phyloP scores from a whole-genome alignment of 2,888 invertebrate species.

The Minunthozetes semirufus region DNA sequence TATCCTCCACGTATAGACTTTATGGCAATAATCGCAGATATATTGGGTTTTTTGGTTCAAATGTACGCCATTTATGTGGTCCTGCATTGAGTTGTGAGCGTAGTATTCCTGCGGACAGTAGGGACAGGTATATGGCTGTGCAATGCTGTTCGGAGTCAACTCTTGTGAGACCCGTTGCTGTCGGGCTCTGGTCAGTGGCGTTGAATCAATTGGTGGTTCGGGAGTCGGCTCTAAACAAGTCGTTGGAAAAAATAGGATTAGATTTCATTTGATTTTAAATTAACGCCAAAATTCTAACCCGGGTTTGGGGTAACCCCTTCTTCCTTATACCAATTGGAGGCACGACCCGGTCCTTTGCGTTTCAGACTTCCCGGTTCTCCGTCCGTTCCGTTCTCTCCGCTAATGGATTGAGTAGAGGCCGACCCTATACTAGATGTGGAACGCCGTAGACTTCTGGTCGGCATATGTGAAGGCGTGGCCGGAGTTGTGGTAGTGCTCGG shows the following conservation, averaged over 20 bases:
- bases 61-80: constrained; percentile 10
- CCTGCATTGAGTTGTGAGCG: background rate
- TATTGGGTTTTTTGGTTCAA: background rate
- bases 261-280: no score
- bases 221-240: no score
- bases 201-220: no score
- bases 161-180: background rate
- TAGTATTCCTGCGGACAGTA: constrained; percentile 13
- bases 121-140: background rate
- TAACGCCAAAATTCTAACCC: no score
- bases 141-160: background rate
- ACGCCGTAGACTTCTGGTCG: background rate
- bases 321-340: background rate
- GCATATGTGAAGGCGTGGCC: background rate
- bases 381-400: background rate
- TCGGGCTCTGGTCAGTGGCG: background rate
- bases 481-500: background rate
- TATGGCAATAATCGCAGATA: background rate
- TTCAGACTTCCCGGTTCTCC: background rate
- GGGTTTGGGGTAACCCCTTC: no score
- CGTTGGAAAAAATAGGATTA: no score
- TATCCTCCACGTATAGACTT: background rate
- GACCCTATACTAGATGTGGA: constrained; percentile 8
- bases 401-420: background rate
- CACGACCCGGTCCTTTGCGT: constrained; percentile 6